Evolutionary conservation across 2,888 invertebrate genomes (phyloP), one percentile per base, ranked within the genome.

Genomic region (Melanostoma scalare): DNA sequence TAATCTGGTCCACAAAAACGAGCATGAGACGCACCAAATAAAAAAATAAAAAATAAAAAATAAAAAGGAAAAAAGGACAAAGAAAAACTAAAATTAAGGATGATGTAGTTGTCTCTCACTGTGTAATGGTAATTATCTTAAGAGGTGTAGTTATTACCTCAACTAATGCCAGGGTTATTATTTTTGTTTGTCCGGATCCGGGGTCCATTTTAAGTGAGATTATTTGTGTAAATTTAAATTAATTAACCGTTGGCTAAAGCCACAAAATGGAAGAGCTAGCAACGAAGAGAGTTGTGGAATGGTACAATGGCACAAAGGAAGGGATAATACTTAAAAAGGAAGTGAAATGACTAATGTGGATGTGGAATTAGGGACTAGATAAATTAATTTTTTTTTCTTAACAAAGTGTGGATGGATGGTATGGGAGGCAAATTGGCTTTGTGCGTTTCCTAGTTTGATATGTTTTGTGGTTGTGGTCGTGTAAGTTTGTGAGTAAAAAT

Each of bases 221-320:
- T 84, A 84, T 84, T 74, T 78, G 77, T 84, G 82, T 74, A 78
- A 78, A 84, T 69, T 78, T 78, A 74, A 84, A 84, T 84, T 84
- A 84, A 84, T 74, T 78, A 84, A 78, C 78, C 78, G 65, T 63
- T 69, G 48, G 76, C 35, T 20, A 69, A 60, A 42, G 52, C 50
- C 75, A 60, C 68, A 56, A 38, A 38, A 65, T 44, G 46, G 8
- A 38, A 30, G 38, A 20, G 10, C 3, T 6, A 8, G 10, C 44
- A 65, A 35, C 61, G 61, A 60, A 58, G 53, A 67, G 69, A 68
- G 36, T 46, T 56, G 20, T 69, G 36, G 53, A 63, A 42, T 55
- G 40, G 44, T 65, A 78, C 78, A 84, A 84, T 69, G 65, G 63
- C 42, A 44, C 63, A 63, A 61, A 72, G 81, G 77, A 82, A 77